These are phyloP conservation scores for Lepidothrix coronata DNA, from an alignment of 2,113 vertebrate genomes.

Conservation along the genomic window DNA sequence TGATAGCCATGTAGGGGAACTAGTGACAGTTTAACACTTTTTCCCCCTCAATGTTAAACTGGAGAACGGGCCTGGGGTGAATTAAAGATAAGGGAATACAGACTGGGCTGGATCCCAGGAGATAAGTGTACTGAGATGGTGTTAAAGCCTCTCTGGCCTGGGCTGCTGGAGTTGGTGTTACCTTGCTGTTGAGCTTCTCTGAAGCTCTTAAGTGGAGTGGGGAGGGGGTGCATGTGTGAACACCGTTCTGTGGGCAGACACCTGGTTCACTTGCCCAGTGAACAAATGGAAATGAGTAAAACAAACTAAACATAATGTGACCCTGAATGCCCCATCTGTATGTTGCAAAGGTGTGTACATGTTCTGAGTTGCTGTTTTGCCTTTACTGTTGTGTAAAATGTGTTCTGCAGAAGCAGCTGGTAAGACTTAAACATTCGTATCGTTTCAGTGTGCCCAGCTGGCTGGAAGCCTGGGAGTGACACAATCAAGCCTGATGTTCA, in stretches of 20 bases:
- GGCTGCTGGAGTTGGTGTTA: not conserved
- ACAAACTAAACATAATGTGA: not conserved
- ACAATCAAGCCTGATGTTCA: slow-evolving; percentile 96
- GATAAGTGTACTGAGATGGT: not conserved
- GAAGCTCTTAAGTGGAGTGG: not conserved
- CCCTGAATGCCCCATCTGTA: not conserved
- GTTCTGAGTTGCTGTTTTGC: not conserved
- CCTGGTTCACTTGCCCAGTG: not conserved
- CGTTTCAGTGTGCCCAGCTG: slow-evolving; percentile 94
- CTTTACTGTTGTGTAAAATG: not conserved
- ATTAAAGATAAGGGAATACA: not conserved
- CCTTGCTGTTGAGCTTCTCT: not conserved
- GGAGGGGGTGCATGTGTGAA: not conserved
- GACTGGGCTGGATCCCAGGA: not conserved
- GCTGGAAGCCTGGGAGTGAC: slow-evolving; percentile 97
- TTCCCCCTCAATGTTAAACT: not conserved
- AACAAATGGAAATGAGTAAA: not conserved
- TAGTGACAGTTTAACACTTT: not conserved
- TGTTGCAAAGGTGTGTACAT: not conserved
- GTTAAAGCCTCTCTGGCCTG: not conserved
- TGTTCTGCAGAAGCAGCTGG: not conserved
- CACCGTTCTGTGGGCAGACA: not conserved
- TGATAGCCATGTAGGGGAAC: not conserved
- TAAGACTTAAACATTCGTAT: slow-evolving; percentile 21
- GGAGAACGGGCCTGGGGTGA: not conserved